Conservation (phyloP, 2,797 vertebrate genomes). For the Neosalanx taihuensis region DNA sequence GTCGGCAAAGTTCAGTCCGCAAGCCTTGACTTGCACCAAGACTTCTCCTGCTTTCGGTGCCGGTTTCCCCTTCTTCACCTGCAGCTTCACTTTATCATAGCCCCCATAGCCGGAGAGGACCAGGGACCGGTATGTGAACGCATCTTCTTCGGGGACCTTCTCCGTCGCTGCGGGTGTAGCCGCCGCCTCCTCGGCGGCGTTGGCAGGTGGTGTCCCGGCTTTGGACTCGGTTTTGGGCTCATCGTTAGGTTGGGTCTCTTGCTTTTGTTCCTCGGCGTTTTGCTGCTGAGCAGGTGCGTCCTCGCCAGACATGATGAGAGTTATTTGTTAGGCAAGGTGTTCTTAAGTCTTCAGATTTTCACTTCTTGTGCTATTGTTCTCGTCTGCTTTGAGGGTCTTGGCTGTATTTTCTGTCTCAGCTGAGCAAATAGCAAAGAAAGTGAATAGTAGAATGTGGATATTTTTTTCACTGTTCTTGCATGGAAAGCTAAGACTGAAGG, state of each 20-base stretch:
- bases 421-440: conserved; percentile 32
- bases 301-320: conserved; percentile 76
- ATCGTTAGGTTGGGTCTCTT: conserved; percentile 71
- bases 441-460: conserved; percentile 38
- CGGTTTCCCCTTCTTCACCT: conserved; percentile 80
- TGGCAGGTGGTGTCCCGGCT: conserved; percentile 59
- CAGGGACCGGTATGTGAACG: conserved; percentile 76
- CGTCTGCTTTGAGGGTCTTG: conserved; percentile 1
- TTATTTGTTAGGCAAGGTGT: conserved; percentile 38
- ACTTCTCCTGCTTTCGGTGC: conserved; percentile 81
- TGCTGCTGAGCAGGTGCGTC: conserved; percentile 81
- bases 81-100: conserved; percentile 92
- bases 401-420: conserved; percentile 9
- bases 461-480: conserved; percentile 58
- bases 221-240: conserved; percentile 75
- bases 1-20: conserved; percentile 94
- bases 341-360: conserved; percentile 24
- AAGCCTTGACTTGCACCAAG: conserved; percentile 83
- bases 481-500: conserved; percentile 36
- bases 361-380: conserved; percentile 26
- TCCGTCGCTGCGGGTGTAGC: conserved; percentile 58
- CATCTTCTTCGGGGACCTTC: conserved; percentile 71
- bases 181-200: conserved; percentile 27
- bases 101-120: conserved; percentile 82
- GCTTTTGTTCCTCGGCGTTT: conserved; percentile 79